Conservation (phyloP, 2,888 invertebrate genomes). For the Prosapia bicincta region DNA sequence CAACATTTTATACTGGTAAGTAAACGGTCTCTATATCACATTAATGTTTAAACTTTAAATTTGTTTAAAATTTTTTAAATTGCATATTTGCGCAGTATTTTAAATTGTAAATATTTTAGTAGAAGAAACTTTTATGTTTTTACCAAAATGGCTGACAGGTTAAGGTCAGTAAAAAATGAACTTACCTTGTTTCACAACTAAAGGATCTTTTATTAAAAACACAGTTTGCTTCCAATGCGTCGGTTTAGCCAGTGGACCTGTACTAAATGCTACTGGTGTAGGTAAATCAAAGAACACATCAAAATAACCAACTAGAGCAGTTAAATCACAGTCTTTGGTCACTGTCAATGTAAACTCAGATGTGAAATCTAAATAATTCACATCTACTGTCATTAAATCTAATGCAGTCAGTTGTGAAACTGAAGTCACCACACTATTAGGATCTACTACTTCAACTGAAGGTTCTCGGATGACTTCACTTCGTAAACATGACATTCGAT, state of each 20-base stretch:
- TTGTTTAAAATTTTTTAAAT: conserved; percentile 33
- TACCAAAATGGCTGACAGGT: not conserved
- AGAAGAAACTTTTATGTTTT: too few relatives aligned
- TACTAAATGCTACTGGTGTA: conserved; percentile 66
- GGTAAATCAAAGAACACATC: conserved; percentile 80
- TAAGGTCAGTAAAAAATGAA: conserved; percentile 2
- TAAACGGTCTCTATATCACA: too few relatives aligned
- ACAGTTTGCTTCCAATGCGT: conserved; percentile 97
- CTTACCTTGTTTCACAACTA: conserved; percentile 63
- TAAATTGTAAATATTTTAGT: not conserved
- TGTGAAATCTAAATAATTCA: conserved; percentile 65
- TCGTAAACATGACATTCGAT: conserved; percentile 90
- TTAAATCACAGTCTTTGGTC: conserved; percentile 62
- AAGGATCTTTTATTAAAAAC: conserved; percentile 74
- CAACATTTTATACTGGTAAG: too few relatives aligned
- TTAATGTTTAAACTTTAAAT: too few relatives aligned
- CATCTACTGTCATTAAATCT: conserved; percentile 68
- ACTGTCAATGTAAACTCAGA: conserved; percentile 65
- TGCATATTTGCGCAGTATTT: conserved; percentile 5
- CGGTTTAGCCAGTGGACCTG: conserved; percentile 66
- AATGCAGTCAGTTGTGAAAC: conserved; percentile 64
- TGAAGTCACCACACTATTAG: conserved; percentile 62
- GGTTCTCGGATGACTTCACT: conserved; percentile 78
- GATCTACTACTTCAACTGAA: conserved; percentile 62
- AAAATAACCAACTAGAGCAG: conserved; percentile 87